Percentiles rank a stretch among this genome's conserved stretches.
Evolutionary conservation across 2,797 vertebrate species (phyloP).

Genomic region (Acanthopagrus latus): DNA sequence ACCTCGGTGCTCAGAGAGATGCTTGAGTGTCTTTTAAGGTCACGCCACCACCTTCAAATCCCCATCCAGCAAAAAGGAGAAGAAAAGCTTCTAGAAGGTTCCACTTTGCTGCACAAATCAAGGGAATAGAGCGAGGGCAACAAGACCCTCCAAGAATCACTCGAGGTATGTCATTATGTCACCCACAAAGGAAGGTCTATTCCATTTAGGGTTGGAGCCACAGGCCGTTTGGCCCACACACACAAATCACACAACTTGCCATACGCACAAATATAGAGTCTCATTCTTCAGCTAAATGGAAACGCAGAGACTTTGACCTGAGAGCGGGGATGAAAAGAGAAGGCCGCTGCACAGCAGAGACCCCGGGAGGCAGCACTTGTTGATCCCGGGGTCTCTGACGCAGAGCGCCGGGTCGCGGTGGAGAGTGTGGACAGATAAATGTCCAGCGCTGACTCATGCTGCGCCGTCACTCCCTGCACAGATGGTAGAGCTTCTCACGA

Average conservation of each 20-base stretch:
- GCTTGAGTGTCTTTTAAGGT: constrained; percentile 53
- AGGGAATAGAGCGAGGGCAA: constrained; percentile 63
- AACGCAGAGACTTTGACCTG: constrained; percentile 56
- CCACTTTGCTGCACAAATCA: constrained; percentile 56
- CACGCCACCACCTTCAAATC: constrained; percentile 49
- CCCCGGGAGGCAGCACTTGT: constrained; percentile 51
- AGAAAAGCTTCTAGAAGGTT: constrained; percentile 62
- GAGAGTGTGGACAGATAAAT: constrained; percentile 56
- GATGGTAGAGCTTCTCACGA: constrained; percentile 57
- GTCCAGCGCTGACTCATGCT: constrained; percentile 64
- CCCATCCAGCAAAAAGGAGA: constrained; percentile 35
- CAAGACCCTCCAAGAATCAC: constrained; percentile 76
- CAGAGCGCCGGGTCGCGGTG: constrained; percentile 38
- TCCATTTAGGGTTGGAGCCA: constrained; percentile 75
- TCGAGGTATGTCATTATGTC: constrained; percentile 80
- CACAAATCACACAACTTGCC: constrained; percentile 68
- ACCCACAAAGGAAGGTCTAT: constrained; percentile 78
- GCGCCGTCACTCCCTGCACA: constrained; percentile 35
- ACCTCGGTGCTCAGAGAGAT: constrained; percentile 45
- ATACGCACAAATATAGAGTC: constrained; percentile 62
- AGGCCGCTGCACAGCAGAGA: constrained; percentile 47
- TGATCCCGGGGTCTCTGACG: constrained; percentile 46
- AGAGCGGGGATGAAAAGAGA: constrained; percentile 56
- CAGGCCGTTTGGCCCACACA: constrained; percentile 73
- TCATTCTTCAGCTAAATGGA: constrained; percentile 57